Conservation (phyloP, 1,140 invertebrate genomes). For the Caenorhabditis remanei region DNA sequence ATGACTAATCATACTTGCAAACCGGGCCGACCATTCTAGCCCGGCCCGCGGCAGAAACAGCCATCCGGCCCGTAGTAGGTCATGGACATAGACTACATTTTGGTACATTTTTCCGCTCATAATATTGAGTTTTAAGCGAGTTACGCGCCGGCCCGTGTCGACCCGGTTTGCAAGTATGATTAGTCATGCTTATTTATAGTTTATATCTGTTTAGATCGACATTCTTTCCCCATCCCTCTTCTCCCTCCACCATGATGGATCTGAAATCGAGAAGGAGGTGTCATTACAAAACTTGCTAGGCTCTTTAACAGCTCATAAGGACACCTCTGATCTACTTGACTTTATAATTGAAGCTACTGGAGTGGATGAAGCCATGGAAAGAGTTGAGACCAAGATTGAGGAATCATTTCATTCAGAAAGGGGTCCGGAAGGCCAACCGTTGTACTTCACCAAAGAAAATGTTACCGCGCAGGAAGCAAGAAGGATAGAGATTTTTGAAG, state of each 20-base stretch:
- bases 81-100: neutral
- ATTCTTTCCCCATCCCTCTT: slow-evolving; percentile 63
- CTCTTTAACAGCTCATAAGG: slow-evolving; percentile 60
- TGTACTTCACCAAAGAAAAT: slow-evolving; percentile 76
- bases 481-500: slow-evolving; percentile 73
- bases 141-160: too few relatives aligned
- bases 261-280: slow-evolving; percentile 63
- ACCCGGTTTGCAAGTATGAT: too few relatives aligned
- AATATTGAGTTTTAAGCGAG: too few relatives aligned
- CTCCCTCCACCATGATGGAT: slow-evolving; percentile 57
- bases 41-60: too few relatives aligned
- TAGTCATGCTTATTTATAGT: too few relatives aligned
- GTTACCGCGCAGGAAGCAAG: slow-evolving; percentile 71
- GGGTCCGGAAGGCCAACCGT: slow-evolving; percentile 70
- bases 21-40: too few relatives aligned
- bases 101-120: neutral
- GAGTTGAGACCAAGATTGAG: slow-evolving; percentile 49
- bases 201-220: slow-evolving; percentile 19
- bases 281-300: slow-evolving; percentile 70
- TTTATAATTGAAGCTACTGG: slow-evolving; percentile 71
- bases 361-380: slow-evolving; percentile 63
- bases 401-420: neutral
- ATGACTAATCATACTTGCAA: neutral
- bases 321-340: slow-evolving; percentile 70
- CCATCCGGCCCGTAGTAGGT: neutral